phyloP scores from a whole-genome alignment of 2,113 vertebrate species.

The Pygoscelis adeliae region DNA sequence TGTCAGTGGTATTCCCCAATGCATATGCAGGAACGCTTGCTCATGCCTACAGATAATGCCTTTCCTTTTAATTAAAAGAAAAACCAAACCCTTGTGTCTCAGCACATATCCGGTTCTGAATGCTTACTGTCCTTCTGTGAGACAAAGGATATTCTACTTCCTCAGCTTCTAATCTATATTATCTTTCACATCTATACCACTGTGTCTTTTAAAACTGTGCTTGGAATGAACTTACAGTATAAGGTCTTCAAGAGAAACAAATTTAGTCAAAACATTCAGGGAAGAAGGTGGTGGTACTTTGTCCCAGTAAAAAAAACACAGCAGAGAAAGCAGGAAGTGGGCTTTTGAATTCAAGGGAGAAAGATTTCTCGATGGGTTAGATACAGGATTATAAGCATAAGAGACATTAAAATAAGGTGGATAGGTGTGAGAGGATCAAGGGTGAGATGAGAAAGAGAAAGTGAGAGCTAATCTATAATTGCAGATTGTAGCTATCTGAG shows the following conservation, averaged over 20 bases:
- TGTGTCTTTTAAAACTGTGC: neutral
- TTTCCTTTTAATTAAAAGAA: neutral
- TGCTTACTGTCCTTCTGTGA: neutral
- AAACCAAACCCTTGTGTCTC: neutral
- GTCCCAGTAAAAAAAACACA: neutral
- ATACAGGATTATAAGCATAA: neutral
- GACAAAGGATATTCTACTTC: neutral
- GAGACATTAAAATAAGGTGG: neutral
- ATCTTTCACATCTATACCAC: neutral
- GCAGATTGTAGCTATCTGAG: neutral
- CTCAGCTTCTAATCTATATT: neutral
- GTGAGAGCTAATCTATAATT: neutral
- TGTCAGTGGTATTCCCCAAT: neutral
- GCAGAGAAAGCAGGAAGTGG: neutral
- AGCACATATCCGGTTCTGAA: neutral
- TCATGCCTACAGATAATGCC: neutral
- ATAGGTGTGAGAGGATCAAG: neutral
- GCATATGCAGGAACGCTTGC: neutral
- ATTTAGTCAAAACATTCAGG: neutral
- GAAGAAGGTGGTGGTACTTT: neutral
- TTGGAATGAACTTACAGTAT: neutral
- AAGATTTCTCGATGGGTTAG: neutral
- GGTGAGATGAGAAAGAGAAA: neutral
- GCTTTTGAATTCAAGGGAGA: neutral
- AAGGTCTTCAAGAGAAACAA: neutral